These are phyloP conservation scores for Conus betulinus DNA, from an alignment of 1,140 invertebrate species.

Conservation along the genomic window DNA sequence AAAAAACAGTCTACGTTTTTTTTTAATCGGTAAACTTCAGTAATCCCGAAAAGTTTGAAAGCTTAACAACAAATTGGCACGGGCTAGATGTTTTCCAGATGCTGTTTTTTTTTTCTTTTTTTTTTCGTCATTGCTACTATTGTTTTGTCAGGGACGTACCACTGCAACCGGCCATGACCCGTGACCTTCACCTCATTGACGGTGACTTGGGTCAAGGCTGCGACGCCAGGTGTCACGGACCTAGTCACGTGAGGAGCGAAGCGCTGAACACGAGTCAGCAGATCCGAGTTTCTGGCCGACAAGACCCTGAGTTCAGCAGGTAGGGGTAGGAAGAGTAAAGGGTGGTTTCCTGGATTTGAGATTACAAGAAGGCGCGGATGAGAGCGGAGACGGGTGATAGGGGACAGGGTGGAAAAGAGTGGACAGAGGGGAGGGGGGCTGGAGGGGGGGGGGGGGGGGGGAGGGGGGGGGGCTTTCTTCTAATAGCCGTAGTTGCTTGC, in stretches of 20 bases:
- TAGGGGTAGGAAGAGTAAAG: not conserved
- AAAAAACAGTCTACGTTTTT: too few relatives aligned
- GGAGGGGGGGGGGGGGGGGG: too few relatives aligned
- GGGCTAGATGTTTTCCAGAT: not conserved
- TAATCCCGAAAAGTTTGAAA: too few relatives aligned
- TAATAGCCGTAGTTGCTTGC: too few relatives aligned
- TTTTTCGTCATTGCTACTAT: not conserved
- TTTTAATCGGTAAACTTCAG: not conserved
- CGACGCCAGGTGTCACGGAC: constrained; percentile 25
- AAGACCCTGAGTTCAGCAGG: not conserved
- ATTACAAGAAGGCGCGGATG: too few relatives aligned
- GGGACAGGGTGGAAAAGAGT: too few relatives aligned
- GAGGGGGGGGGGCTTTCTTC: too few relatives aligned
- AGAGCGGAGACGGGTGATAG: too few relatives aligned
- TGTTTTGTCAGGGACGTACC: constrained; percentile 8
- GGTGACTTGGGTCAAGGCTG: constrained; percentile 19
- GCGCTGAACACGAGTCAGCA: not conserved
- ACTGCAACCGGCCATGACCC: constrained; percentile 22
- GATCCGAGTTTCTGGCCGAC: not conserved
- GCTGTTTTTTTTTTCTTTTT: not conserved
- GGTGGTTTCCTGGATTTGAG: too few relatives aligned
- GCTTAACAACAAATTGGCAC: not conserved
- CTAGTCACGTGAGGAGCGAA: not conserved
- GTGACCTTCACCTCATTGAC: constrained; percentile 24
- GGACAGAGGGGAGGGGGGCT: too few relatives aligned